Evolutionary conservation across 1,140 invertebrate species (phyloP), one percentile per base, ranked within the genome.

Genomic region (Drosophila nannoptera): DNA sequence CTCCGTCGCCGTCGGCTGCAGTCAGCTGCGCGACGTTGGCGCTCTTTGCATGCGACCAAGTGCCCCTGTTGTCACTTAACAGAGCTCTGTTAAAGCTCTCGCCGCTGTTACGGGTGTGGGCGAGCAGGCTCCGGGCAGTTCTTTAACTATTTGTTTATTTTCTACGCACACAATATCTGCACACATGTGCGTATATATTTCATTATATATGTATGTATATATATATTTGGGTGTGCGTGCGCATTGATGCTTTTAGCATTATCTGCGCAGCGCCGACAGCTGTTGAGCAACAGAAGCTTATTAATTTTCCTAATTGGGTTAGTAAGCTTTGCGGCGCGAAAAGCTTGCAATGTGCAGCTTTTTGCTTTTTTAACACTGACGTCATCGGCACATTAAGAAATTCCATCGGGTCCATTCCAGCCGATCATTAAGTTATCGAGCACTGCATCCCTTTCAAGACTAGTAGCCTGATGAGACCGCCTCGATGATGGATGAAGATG

Each of bases 301-400:
- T 65, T 65, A 56, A 69, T 69, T 69, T 55, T 63, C 52, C 62
- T 66, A 70, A 70, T 70, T 70, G 63, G 54, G 33, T 45, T 32
- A 58, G 12, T 42, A 35, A 38, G 40, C 38, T 52, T 59, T 59
- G 16, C 36, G 8, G 16, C 11, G n/a, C n/a, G 14, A 43, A 59
- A 67, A 59, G 55, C 56, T 60, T 53, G n/a, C 22, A 31, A 9
- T 14, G 31, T 62, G 60, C 36, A 69, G 66, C 61, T 68, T 54
- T 22, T 65, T 49, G 33, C 35, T 33, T 32, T 32, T 22, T 49
- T 16, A 11, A 22, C 11, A 33, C 32, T 69, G 67, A 69, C 54
- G 67, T 69, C 67, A 65, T 65, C 49, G 50, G 16, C 53, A 35
- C 16, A 16, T 40, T n/a, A 54, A 42, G 7, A 56, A 16, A 43